phyloP scores from a whole-genome alignment of 1,140 invertebrate genomes.

The Sycophaga agraensis region DNA sequence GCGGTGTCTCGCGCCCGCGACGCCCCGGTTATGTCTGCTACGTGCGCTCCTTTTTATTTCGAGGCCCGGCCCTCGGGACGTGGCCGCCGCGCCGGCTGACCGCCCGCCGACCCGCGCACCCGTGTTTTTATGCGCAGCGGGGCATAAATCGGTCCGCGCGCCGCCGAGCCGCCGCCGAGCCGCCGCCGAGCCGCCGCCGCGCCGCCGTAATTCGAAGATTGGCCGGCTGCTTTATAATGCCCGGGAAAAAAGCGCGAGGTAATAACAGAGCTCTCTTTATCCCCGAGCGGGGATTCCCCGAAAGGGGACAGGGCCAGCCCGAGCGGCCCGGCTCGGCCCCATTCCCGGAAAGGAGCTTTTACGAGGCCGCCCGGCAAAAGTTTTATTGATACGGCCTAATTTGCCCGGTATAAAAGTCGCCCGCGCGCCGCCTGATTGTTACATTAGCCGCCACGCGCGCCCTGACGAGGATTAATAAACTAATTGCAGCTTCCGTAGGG shows the following conservation, averaged over 20 bases:
- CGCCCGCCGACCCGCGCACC: no score
- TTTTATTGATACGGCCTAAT: slow-evolving; percentile 17
- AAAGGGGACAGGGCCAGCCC: neutral
- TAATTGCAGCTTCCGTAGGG: slow-evolving; percentile 54
- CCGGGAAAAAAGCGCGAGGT: no score
- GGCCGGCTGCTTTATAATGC: no score
- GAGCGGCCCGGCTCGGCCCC: neutral
- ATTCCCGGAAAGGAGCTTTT: neutral
- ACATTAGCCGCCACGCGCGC: neutral
- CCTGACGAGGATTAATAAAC: slow-evolving; percentile 49
- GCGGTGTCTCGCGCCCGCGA: neutral
- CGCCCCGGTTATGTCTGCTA: neutral
- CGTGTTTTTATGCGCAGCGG: no score
- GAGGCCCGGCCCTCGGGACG: neutral
- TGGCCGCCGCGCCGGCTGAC: neutral
- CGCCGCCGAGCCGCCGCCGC: no score
- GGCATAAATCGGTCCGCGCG: no score
- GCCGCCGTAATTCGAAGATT: no score
- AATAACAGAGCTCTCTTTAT: no score
- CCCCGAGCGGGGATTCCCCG: no score
- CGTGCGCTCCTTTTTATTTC: neutral
- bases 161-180: no score
- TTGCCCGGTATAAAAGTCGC: slow-evolving; percentile 15
- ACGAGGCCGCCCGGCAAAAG: neutral
- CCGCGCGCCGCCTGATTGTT: slow-evolving; percentile 12